phyloP scores from a whole-genome alignment of 2,113 vertebrate genomes.

The Sula dactylatra region DNA sequence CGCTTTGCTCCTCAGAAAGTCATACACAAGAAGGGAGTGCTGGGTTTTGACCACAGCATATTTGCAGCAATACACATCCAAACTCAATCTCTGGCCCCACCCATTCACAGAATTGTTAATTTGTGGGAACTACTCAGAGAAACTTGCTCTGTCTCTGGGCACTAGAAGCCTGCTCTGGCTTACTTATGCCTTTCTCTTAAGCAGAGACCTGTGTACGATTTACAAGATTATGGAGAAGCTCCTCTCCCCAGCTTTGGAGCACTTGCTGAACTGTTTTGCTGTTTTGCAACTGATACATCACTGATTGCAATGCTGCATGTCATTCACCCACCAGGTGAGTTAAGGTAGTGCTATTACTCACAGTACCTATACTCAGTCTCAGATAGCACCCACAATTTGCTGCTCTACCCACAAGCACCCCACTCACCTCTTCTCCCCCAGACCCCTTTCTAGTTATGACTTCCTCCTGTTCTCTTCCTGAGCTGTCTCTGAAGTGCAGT shows the following conservation, averaged over 20 bases:
- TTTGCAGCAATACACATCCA: fast-evolving
- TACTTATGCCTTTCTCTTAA: neutral
- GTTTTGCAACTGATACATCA: neutral
- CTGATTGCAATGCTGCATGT: too few relatives aligned
- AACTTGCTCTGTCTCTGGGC: neutral
- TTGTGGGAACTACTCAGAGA: neutral
- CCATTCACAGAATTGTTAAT: neutral
- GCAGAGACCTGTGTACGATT: neutral
- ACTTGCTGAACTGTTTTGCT: neutral
- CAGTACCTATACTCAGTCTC: neutral
- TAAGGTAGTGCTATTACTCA: neutral
- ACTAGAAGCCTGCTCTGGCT: neutral
- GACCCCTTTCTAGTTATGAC: neutral
- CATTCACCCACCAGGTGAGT: neutral
- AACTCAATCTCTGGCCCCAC: neutral
- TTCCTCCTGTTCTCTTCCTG: neutral
- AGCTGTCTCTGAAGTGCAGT: neutral
- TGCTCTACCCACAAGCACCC: neutral
- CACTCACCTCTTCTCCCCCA: neutral
- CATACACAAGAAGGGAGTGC: fast-evolving
- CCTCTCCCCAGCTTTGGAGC: neutral
- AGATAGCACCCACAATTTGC: neutral
- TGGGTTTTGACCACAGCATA: neutral
- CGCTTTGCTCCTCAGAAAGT: neutral
- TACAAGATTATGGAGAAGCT: neutral